These are phyloP conservation scores for Corydoras maculifer DNA, from an alignment of 2,113 vertebrate species.

Conservation along the genomic window DNA sequence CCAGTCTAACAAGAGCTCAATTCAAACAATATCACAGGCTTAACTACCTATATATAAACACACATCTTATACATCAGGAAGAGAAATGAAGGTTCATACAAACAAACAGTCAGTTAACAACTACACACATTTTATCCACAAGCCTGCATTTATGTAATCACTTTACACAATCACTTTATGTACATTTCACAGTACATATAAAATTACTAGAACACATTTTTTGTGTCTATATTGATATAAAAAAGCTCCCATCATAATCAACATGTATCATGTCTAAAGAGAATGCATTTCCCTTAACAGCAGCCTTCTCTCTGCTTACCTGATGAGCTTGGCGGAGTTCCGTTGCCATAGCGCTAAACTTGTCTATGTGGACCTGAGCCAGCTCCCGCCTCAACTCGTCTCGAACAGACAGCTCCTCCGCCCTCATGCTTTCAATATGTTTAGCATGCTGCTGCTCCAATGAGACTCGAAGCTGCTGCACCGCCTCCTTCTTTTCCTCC, in stretches of 20 bases:
- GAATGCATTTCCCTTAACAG: background rate
- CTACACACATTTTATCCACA: too few relatives aligned
- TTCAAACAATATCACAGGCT: background rate
- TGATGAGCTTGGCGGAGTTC: constrained; percentile 68
- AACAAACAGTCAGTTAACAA: too few relatives aligned
- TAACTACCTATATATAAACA: background rate
- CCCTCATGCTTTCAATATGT: constrained; percentile 54
- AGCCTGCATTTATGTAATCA: too few relatives aligned
- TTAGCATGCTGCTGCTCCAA: constrained; percentile 49
- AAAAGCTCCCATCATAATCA: too few relatives aligned
- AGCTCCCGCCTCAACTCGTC: constrained; percentile 63
- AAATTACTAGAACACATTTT: background rate
- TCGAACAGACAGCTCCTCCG: constrained; percentile 55
- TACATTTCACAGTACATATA: too few relatives aligned
- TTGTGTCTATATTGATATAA: background rate
- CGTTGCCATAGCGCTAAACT: constrained; percentile 65
- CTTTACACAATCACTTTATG: too few relatives aligned
- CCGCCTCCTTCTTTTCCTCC: constrained; percentile 56
- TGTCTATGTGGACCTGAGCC: constrained; percentile 64
- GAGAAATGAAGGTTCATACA: too few relatives aligned
- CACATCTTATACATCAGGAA: background rate
- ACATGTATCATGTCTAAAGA: too few relatives aligned
- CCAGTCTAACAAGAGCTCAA: background rate
- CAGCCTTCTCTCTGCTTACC: constrained; percentile 54
- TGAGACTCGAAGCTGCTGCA: constrained; percentile 61